A percentile compares a stretch with the other conserved stretches of the same genome.
Evolutionary conservation across 2,888 invertebrate genomes (phyloP).

Genomic region (Parnassius mnemosyne): DNA sequence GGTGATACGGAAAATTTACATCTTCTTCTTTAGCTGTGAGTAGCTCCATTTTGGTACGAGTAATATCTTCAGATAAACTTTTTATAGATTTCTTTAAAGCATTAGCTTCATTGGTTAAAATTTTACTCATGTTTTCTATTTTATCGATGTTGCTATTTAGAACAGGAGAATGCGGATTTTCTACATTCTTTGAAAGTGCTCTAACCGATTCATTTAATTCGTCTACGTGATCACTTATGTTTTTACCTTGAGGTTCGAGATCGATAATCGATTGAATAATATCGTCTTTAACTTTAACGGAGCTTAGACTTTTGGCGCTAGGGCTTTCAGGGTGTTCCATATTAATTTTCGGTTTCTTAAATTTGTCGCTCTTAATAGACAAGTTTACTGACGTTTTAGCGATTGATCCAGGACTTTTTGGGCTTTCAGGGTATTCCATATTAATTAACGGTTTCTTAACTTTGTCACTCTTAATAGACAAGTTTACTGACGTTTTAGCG

Average conservation of each 20-base stretch:
- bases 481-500: too few species aligned
- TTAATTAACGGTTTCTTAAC: constrained; percentile 22
- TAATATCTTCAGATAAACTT: constrained; percentile 58
- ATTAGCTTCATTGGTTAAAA: constrained; percentile 66
- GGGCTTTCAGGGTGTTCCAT: constrained; percentile 30
- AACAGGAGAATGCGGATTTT: constrained; percentile 38
- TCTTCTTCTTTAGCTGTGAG: constrained; percentile 40
- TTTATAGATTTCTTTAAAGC: constrained; percentile 64
- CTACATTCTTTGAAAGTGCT: constrained; percentile 41
- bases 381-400: constrained; percentile 1
- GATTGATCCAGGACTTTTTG: too few species aligned
- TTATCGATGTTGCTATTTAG: constrained; percentile 58
- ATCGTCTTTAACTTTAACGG: constrained; percentile 31
- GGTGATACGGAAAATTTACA: constrained; percentile 67
- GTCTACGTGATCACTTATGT: constrained; percentile 48
- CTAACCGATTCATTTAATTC: constrained; percentile 49
- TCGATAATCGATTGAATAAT: constrained; percentile 38
- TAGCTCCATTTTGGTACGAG: constrained; percentile 55
- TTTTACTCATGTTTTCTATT: constrained; percentile 65
- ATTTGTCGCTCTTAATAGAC: constrained; percentile 29
- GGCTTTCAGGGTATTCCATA: constrained; percentile 28
- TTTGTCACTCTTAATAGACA: neutral
- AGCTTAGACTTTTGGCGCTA: constrained; percentile 25
- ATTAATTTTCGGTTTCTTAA: constrained; percentile 22
- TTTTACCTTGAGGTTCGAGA: constrained; percentile 46